Evolutionary conservation across 2,888 invertebrate genomes (phyloP), one percentile per base, ranked within the genome.

Genomic region (Drosophila falleni): DNA sequence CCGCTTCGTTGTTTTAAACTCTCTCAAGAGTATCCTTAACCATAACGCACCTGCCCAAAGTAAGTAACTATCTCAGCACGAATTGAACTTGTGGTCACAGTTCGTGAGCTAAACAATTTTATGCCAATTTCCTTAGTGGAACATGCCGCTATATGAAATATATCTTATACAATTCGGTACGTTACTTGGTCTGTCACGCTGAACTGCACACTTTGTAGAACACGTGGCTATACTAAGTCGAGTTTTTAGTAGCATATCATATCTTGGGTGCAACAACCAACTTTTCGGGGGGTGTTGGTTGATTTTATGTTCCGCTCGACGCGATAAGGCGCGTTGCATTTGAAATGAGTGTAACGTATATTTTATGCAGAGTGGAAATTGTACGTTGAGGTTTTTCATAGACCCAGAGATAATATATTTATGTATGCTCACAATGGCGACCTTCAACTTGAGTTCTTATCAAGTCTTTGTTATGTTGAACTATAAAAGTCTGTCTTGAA

Each of bases 301-400:
- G 85, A 82, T 79, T 65, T 71, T 64, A 35, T 74, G 73, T 77
- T 72, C 72, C 78, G 87, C 66, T 67, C 66, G 69, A 61, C 46
- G 74, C 71, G 86, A 87, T 87, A 87, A 87, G 89, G 68, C 58
- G 70, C 72, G 53, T 62, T 83, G 88, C 81, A 89, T 89, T 87
- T 59, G 41, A 83, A 89, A 89, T 89, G 85, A 89, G 78, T 78
- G 79, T 89, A 89, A 89, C 89, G 89, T 89, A 89, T 88, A 83
- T 89, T 81, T 88, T 85, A 87, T 87, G 70, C 86, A 81, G 70
- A 69, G 47, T 53, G 42, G 33, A 26, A 67, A 62, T 33, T 59
- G 60, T 65, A 58, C 65, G 70, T 80, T 80, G 78, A 76, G 83
- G 78, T 80, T 80, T 71, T 63, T 44, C 41, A 51, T 62, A 62